These are phyloP conservation scores for Nemotelus pantherinus DNA, from an alignment of 2,888 invertebrate species.

Conservation along the genomic window DNA sequence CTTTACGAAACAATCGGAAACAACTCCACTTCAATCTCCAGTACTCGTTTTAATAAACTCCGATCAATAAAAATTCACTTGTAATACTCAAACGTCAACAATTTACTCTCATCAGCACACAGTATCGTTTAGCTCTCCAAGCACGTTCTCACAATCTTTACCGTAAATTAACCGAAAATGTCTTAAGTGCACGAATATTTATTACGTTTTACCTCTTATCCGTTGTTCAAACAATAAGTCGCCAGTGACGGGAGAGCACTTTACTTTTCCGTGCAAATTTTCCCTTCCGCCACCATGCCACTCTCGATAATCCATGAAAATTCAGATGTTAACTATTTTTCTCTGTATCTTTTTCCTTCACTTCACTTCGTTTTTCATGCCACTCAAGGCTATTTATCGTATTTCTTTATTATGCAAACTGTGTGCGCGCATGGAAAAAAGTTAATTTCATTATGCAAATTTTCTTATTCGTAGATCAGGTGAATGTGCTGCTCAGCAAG, in stretches of 20 bases:
- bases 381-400: conserved; percentile 31
- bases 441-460: conserved; percentile 51
- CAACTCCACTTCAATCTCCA: no score
- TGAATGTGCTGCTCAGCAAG: background rate
- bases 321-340: no score
- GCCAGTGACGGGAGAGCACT: background rate
- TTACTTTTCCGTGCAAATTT: no score
- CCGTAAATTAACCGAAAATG: conserved; percentile 48
- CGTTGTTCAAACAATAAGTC: conserved; percentile 7
- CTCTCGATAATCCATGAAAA: no score
- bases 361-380: background rate
- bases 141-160: conserved; percentile 47
- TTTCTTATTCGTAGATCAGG: conserved; percentile 39
- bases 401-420: conserved; percentile 47
- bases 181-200: conserved; percentile 48
- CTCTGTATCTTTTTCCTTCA: background rate
- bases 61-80: no score
- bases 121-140: background rate
- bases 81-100: no score
- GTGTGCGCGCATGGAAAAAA: conserved; percentile 35
- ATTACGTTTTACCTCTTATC: conserved; percentile 37
- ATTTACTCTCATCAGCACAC: no score
- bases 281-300: no score
- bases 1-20: no score
- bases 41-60: no score